Base-by-base conservation (phyloP, 1,140 invertebrate genomes). In the Apis laboriosa region DNA sequence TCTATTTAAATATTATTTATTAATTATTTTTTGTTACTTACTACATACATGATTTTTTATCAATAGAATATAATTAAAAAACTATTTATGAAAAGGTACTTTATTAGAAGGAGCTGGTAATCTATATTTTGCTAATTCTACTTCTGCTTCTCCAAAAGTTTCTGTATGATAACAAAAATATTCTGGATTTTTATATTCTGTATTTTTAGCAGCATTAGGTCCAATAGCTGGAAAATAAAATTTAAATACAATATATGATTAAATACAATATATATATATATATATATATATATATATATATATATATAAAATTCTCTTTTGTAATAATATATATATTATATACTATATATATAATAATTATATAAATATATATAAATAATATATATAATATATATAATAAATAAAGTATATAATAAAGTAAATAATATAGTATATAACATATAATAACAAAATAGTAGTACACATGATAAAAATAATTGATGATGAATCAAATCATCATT, bases 151-250 rank as follows among this genome's bases (percentile, higher is more conserved):
- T 86, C 96, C 97, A 90, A 96, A 98, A 81, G 96, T 97, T 87
- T 95, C 96, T 49, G 95, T 95, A 89, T 97, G 96, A 88, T 98
- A 98, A 85, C 95, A 96, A 90, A 96, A 98, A 91, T 98, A 98
- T 94, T 98, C 97, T 1, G 97, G 97, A 89, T 97, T 97, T 94
- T 98, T 98, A 90, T 98, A 98, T 5, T 95, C 94, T 56, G 95
- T 95, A 80, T 94, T 93, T 91, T 97, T 97, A 1, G 96, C 95
- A 56, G 97, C 97, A 63, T 96, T 96, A 61, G 97, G 97, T 11
- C 97, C 96, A 8, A 96, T 95, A 93, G 92, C 90, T 94, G 55
- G 83, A 53, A 90, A 90, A 77, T 83, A 56, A 82, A 83, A 67
- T 61, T 72, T 68, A 17, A 51, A 56, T 28, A 78, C 55, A 8